Conservation (phyloP, 2,113 vertebrate species). For the Ceyx margarethae region DNA sequence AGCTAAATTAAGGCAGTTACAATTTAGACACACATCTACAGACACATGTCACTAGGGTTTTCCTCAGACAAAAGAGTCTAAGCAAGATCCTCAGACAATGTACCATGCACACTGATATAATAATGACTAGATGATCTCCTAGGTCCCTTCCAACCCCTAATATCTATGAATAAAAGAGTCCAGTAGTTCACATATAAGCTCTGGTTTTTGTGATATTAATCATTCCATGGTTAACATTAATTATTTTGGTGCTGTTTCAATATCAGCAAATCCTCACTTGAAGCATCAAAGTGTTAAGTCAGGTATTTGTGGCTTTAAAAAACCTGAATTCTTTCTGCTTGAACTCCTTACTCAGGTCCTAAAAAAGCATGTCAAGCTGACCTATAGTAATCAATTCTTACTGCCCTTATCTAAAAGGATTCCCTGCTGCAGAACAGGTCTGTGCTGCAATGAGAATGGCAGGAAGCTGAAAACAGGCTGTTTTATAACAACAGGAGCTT, state of each 20-base stretch:
- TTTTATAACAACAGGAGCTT: slow-evolving; percentile 44
- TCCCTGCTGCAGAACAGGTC: slow-evolving; percentile 15
- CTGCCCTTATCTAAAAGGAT: slow-evolving; percentile 26
- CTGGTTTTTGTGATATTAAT: not conserved
- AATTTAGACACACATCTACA: not conserved
- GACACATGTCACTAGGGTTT: not conserved
- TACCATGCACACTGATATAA: not conserved
- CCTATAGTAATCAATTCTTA: not conserved
- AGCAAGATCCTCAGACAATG: not conserved
- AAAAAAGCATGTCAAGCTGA: not conserved
- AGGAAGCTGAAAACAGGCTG: slow-evolving; percentile 29
- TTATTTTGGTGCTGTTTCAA: not conserved
- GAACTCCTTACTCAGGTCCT: not conserved
- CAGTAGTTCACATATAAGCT: not conserved
- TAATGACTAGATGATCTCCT: no score
- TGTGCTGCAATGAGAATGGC: not conserved
- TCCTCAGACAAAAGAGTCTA: not conserved
- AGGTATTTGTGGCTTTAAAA: not conserved
- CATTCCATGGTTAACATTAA: not conserved
- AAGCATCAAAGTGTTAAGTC: slow-evolving; percentile 15
- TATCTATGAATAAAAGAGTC: not conserved
- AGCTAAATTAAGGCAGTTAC: not conserved
- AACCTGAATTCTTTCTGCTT: not conserved
- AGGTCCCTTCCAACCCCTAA: no score
- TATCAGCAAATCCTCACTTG: not conserved